Percentiles rank a stretch among this genome's conserved stretches.
phyloP scores from a whole-genome alignment of 2,888 invertebrate genomes.

The Bellardia pandia region DNA sequence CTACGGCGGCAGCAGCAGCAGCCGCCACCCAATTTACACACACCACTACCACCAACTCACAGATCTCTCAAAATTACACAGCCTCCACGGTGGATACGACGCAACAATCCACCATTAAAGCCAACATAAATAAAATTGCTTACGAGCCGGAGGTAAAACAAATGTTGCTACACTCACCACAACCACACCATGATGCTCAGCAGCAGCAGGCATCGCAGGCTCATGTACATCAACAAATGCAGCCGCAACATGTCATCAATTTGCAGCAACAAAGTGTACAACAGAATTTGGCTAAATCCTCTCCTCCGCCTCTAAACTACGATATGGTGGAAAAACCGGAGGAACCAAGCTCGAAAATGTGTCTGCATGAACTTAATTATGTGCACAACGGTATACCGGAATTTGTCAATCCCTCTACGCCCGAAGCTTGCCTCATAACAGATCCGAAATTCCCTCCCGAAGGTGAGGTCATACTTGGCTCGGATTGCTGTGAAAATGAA shows the following conservation, averaged over 20 bases:
- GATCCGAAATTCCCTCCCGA: slow-evolving; percentile 69
- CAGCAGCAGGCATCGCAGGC: slow-evolving; percentile 36
- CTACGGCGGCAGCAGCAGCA: slow-evolving; percentile 73
- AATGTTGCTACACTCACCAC: slow-evolving; percentile 69
- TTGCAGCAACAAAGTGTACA: slow-evolving; percentile 62
- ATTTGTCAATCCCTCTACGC: slow-evolving; percentile 29
- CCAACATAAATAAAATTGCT: slow-evolving; percentile 71
- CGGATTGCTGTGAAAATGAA: slow-evolving; percentile 59
- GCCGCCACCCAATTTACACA: slow-evolving; percentile 70
- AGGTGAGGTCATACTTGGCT: slow-evolving; percentile 58
- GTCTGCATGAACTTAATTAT: slow-evolving; percentile 61
- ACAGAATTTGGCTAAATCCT: slow-evolving; percentile 60
- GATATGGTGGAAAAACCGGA: slow-evolving; percentile 51
- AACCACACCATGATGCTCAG: slow-evolving; percentile 60
- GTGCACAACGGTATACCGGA: slow-evolving; percentile 50
- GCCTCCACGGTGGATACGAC: slow-evolving; percentile 24
- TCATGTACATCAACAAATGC: slow-evolving; percentile 51
- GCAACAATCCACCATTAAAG: slow-evolving; percentile 65
- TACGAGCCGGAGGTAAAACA: slow-evolving; percentile 74
- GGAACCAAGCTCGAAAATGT: slow-evolving; percentile 42
- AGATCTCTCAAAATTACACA: slow-evolving; percentile 54
- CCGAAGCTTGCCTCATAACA: slow-evolving; percentile 60
- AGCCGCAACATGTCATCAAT: slow-evolving; percentile 60
- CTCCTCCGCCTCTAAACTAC: slow-evolving; percentile 58
- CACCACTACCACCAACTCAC: slow-evolving; percentile 49